Conservation (phyloP, 2,797 vertebrate species). For the Hybognathus amarus region DNA sequence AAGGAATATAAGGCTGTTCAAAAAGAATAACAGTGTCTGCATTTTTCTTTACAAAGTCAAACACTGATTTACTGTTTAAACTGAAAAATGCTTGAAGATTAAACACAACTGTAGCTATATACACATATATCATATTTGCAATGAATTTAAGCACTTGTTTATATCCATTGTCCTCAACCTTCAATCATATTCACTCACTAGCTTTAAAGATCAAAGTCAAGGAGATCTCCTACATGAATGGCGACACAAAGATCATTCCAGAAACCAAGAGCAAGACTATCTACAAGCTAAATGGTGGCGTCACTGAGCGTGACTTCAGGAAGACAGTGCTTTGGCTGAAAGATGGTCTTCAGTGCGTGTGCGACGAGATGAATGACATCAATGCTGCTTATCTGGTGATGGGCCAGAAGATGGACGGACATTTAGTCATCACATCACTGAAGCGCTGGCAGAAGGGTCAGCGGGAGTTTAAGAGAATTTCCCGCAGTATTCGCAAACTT, state of each 20-base stretch:
- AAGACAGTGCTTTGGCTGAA: constrained; percentile 93
- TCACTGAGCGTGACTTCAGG: constrained; percentile 91
- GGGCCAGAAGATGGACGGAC: constrained; percentile 93
- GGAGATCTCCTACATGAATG: constrained; percentile 97
- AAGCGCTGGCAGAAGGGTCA: constrained; percentile 98
- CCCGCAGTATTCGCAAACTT: constrained; percentile 95
- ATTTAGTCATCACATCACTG: constrained; percentile 96
- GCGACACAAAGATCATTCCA: constrained; percentile 95
- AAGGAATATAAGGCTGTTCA: too few relatives aligned
- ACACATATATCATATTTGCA: constrained; percentile 8
- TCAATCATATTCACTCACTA: constrained; percentile 65
- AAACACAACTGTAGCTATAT: too few relatives aligned
- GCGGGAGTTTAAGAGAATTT: constrained; percentile 94
- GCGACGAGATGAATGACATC: constrained; percentile 97
- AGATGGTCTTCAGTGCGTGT: constrained; percentile 94
- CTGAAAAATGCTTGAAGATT: too few relatives aligned
- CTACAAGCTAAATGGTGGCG: constrained; percentile 90
- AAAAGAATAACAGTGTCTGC: too few relatives aligned
- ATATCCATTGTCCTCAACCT: constrained; percentile 43
- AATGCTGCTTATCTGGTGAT: constrained; percentile 96
- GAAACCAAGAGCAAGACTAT: constrained; percentile 97
- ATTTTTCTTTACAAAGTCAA: too few relatives aligned
- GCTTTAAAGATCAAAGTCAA: constrained; percentile 99
- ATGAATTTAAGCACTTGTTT: constrained; percentile 1
- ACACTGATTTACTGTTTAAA: too few relatives aligned